A percentile compares a stretch with the other conserved stretches of the same genome.
These are phyloP conservation scores for Diaperis boleti DNA, from an alignment of 2,888 invertebrate species.

Conservation along the genomic window DNA sequence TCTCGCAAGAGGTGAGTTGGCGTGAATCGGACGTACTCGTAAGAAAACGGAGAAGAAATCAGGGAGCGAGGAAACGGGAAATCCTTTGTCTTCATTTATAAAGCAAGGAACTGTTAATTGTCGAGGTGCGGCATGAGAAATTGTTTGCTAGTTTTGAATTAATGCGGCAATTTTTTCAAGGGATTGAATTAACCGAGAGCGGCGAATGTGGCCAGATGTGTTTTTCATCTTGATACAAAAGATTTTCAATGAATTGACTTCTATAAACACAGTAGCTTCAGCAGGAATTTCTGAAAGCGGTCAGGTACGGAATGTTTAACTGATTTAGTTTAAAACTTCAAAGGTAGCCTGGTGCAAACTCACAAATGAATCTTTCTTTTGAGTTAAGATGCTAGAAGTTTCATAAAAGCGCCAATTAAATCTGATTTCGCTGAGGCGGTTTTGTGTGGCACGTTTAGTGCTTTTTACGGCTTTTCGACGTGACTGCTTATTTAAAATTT, in stretches of 20 bases:
- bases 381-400: background rate
- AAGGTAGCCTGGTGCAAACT: background rate
- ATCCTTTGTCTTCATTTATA: conserved; percentile 24
- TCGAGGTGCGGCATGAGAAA: conserved; percentile 8
- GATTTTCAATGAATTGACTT: no score
- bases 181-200: no score
- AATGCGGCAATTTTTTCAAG: background rate
- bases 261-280: background rate
- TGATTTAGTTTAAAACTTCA: background rate
- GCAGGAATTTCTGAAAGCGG: background rate
- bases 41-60: conserved; percentile 9
- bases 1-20: conserved; percentile 34
- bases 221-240: no score
- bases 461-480: background rate
- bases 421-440: no score
- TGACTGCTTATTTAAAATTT: background rate
- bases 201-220: no score
- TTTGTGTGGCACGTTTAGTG: no score
- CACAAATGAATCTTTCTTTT: background rate
- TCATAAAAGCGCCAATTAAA: no score
- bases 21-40: conserved; percentile 37
- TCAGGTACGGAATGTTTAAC: background rate
- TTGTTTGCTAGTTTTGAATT: conserved; percentile 1
- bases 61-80: conserved; percentile 21
- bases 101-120: conserved; percentile 5